These are phyloP conservation scores for Uloborus plumipes DNA, from an alignment of 2,888 invertebrate genomes.

Conservation along the genomic window DNA sequence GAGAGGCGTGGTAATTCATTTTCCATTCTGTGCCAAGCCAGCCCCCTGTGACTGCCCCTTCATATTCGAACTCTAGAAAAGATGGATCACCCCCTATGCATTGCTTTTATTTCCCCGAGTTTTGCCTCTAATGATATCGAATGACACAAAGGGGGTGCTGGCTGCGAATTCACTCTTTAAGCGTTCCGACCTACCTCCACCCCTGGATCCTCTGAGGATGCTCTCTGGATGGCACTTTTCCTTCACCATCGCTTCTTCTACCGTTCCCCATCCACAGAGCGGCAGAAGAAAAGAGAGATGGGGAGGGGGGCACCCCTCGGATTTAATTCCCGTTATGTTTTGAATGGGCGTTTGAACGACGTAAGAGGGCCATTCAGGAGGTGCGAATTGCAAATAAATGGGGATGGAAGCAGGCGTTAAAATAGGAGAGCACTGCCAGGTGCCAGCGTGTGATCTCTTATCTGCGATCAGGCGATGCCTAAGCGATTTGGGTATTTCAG, in stretches of 20 bases:
- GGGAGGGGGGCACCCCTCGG: conserved; percentile 15
- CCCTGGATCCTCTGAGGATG: no score
- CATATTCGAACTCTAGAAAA: conserved; percentile 34
- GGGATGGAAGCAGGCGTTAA: no score
- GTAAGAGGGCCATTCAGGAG: neutral
- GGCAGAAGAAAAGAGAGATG: no score
- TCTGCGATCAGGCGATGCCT: no score
- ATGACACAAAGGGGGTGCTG: conserved; percentile 51
- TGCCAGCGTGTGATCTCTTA: no score
- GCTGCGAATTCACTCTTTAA: no score
- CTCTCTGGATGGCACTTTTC: no score
- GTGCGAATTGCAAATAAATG: conserved; percentile 32
- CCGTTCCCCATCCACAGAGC: no score
- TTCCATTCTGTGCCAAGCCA: conserved; percentile 11
- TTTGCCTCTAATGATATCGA: conserved; percentile 50
- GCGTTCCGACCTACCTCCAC: no score
- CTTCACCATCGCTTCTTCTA: no score
- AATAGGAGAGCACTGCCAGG: no score
- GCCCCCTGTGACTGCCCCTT: conserved; percentile 22
- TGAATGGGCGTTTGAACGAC: conserved; percentile 27
- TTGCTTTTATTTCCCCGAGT: conserved; percentile 43
- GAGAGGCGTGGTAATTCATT: conserved; percentile 43
- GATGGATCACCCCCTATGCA: conserved; percentile 47
- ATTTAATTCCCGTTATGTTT: conserved; percentile 51
- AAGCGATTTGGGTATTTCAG: no score